Evolutionary conservation across 2,888 invertebrate genomes (phyloP).

Genomic region (Hirtodrosophila duncani): DNA sequence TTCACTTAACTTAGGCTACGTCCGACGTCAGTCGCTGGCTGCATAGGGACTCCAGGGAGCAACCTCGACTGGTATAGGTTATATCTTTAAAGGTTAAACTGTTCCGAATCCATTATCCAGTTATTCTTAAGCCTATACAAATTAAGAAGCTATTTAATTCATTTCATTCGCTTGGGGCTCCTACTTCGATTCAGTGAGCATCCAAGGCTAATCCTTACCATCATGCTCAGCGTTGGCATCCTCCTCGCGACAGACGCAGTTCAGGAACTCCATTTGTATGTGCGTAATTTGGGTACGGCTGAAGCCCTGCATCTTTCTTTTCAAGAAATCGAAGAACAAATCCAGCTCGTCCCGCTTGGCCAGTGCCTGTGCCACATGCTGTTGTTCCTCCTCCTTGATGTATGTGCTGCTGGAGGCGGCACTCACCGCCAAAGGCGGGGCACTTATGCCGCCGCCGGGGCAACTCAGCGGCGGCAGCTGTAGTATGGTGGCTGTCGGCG

Average conservation of each 20-base stretch:
- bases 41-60: too few relatives aligned
- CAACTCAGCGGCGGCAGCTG: conserved; percentile 51
- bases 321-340: conserved; percentile 75
- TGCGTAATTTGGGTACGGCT: conserved; percentile 73
- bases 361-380: conserved; percentile 34
- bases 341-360: conserved; percentile 73
- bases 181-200: background rate
- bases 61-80: too few relatives aligned
- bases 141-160: conserved; percentile 25
- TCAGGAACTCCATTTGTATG: conserved; percentile 76
- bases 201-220: conserved; percentile 47
- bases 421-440: conserved; percentile 21
- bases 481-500: conserved; percentile 40
- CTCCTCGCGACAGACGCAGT: conserved; percentile 73
- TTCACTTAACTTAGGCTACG: too few relatives aligned
- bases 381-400: conserved; percentile 28
- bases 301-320: conserved; percentile 75
- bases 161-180: background rate
- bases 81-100: background rate
- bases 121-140: conserved; percentile 31
- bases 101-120: too few relatives aligned
- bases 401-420: conserved; percentile 31
- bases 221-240: conserved; percentile 62
- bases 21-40: too few relatives aligned
- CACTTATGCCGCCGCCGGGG: background rate